A percentile compares a stretch with the other conserved stretches of the same genome.
phyloP scores from a whole-genome alignment of 2,113 vertebrate genomes.

The Fulica atra region DNA sequence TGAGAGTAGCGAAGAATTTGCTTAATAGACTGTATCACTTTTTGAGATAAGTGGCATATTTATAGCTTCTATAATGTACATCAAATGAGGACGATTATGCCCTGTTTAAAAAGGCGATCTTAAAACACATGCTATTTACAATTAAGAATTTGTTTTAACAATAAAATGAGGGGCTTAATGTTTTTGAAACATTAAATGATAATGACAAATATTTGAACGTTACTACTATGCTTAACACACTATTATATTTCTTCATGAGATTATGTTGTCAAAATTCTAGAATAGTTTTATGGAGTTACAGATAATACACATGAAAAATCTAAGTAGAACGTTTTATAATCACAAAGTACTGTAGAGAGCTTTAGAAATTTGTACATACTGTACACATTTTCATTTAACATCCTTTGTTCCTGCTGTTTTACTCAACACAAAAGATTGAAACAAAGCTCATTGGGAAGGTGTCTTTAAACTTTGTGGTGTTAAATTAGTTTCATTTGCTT shows the following conservation, averaged over 20 bases:
- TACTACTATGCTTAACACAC: neutral
- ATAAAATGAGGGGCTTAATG: neutral
- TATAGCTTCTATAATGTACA: slow-evolving; percentile 14
- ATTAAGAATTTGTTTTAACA: neutral
- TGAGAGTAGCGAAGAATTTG: slow-evolving; percentile 8
- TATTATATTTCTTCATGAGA: neutral
- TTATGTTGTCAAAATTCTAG: neutral
- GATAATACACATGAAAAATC: neutral
- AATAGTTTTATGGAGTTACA: neutral
- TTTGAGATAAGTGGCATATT: slow-evolving; percentile 53
- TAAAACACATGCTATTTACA: neutral
- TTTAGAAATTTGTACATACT: neutral
- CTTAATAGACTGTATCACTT: slow-evolving; percentile 46
- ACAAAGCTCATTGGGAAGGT: neutral
- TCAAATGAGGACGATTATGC: neutral
- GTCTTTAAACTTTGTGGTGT: neutral
- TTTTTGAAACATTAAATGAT: neutral
- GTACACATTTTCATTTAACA: neutral
- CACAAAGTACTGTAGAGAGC: neutral
- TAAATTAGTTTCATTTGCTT: neutral
- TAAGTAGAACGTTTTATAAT: neutral
- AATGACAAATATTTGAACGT: neutral
- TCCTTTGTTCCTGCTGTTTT: neutral
- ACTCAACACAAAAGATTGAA: neutral
- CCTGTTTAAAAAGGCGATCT: neutral